Evolutionary conservation across 64 coral and sea anemone genomes (phyloP), one percentile per base, ranked within the genome.

Genomic region (Dendrophyllia cribrosa): DNA sequence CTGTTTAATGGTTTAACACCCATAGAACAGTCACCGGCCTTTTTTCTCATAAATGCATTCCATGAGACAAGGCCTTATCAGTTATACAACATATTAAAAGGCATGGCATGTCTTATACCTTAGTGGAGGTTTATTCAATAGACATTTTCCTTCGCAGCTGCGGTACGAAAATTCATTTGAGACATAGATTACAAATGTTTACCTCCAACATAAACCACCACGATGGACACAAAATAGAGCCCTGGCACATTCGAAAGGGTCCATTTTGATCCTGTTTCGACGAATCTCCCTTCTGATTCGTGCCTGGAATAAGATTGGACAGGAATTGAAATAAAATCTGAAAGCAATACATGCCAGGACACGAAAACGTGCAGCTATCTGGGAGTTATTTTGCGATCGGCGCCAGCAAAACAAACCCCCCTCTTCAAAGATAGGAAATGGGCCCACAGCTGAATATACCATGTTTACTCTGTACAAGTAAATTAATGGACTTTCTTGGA

Each of bases 381-480:
- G 16, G n/a, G 20, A 4, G 61, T 19, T 63, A 19, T 63, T 84
- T 84, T 68, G 43, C 20, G 44, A 49, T 20, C 14, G 48, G 7
- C 9, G 34, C 17, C 61, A 62, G 8, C 9, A 51, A 84, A 84
- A 84, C 80, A 62, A 84, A 47, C 46, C 19, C 80, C 13, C 44
- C 80, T 67, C 80, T 68, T 68, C 43, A 67, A 22, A 22, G 20
- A 84, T 50, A 84, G 60, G 80, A 67, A 84, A 17, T 21, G 4
- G 22, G 2, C 12, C 8, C 80, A 50, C 80, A 84, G 61, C 61
- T 84, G 80, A 84, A 50, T 12, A 25, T 34, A 11, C 43, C 80
- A 51, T 84, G 80, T 84, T 84, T 84, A 84, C 45, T 7, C 53
- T 82, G 14, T 47, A 61, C 7, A 6, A 46, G 59, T 84, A 84